Evolutionary conservation across 2,113 vertebrate species (phyloP).

Genomic region (Erpornis zantholeuca): DNA sequence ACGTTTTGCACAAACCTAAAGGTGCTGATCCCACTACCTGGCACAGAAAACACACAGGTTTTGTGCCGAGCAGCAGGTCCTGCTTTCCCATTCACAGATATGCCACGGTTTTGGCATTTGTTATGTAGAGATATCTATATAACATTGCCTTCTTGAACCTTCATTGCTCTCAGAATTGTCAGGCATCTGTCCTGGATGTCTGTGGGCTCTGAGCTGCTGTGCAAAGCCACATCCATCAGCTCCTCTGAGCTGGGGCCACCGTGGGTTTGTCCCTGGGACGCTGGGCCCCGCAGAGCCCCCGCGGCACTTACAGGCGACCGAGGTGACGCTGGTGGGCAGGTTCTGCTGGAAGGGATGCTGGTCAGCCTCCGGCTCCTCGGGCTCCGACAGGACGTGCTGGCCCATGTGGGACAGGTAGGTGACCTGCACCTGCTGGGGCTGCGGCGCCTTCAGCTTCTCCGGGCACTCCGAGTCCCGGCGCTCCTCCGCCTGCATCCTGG

Average conservation of each 20-base stretch:
- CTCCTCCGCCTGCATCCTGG: constrained; percentile 67
- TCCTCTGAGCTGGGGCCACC: accelerated
- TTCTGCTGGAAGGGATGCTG: constrained; percentile 78
- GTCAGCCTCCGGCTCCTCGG: constrained; percentile 82
- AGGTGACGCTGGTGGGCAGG: constrained; percentile 78
- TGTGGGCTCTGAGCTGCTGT: neutral
- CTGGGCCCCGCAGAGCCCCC: accelerated
- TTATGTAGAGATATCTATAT: neutral
- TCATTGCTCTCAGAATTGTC: neutral
- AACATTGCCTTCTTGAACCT: neutral
- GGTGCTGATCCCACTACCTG: too few relatives aligned
- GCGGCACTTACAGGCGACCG: constrained; percentile 80
- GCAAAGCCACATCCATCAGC: neutral
- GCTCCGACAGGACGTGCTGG: constrained; percentile 66
- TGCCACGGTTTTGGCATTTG: accelerated
- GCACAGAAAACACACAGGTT: neutral
- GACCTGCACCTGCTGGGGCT: constrained; percentile 80
- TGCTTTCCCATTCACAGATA: neutral
- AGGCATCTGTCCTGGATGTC: accelerated
- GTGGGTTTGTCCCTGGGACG: accelerated
- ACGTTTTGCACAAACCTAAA: neutral
- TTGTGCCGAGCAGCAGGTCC: neutral
- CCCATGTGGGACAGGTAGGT: constrained; percentile 68
- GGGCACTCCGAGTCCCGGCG: constrained; percentile 56
- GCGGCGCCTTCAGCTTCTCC: constrained; percentile 67